phyloP scores from a whole-genome alignment of 2,113 vertebrate genomes.

The Uria aalge region DNA sequence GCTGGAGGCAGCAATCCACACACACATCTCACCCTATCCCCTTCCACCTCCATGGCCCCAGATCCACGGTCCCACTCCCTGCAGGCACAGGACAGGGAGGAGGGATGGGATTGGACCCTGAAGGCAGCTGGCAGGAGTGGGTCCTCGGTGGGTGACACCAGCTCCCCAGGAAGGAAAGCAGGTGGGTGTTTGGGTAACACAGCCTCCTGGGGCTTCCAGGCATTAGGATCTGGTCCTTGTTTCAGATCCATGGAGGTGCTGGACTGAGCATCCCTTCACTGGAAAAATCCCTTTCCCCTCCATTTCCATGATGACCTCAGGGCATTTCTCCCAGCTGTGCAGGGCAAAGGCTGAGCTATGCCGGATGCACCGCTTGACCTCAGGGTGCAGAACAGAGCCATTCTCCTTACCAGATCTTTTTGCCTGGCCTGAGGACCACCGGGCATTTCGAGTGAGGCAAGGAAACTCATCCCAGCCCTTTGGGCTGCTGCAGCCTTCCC shows the following conservation, averaged over 20 bases:
- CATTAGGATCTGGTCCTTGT: not conserved
- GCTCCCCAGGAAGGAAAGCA: not conserved
- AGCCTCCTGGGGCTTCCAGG: not conserved
- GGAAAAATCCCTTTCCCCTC: not conserved
- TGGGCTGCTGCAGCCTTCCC: not conserved
- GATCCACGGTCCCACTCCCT: not conserved
- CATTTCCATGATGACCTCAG: not conserved
- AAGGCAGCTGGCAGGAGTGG: not conserved
- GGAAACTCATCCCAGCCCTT: not conserved
- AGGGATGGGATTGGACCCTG: not conserved
- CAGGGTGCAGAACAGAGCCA: not conserved
- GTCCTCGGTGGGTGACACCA: not conserved
- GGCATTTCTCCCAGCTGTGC: not conserved
- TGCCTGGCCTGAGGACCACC: not conserved
- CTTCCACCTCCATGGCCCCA: rapidly evolving
- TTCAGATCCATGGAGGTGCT: not conserved
- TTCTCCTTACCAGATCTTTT: not conserved
- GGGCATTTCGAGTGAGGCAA: not conserved
- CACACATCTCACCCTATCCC: rapidly evolving
- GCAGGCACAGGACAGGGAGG: not conserved
- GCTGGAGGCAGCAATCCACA: not conserved
- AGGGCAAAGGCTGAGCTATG: not conserved
- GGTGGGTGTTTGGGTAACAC: not conserved
- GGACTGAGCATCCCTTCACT: not conserved
- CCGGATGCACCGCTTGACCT: not conserved